Evolutionary conservation across 1,140 invertebrate genomes (phyloP).

Genomic region (Drosophila rufa): DNA sequence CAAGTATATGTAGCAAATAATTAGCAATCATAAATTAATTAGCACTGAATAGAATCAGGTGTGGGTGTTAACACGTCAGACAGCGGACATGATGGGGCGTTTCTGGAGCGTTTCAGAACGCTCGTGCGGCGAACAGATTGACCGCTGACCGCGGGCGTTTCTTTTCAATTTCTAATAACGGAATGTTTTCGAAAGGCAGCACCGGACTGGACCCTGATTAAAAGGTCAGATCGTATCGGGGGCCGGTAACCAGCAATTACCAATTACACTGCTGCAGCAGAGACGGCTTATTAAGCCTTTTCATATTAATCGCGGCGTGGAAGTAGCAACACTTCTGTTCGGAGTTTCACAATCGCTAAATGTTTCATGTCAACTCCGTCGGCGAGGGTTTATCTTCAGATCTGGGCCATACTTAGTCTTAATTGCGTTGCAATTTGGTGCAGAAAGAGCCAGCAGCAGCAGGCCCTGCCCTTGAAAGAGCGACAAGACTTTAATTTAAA

Average conservation of each 20-base stretch:
- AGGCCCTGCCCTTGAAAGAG: constrained; percentile 36
- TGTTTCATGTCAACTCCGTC: constrained; percentile 40
- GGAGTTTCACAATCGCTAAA: constrained; percentile 42
- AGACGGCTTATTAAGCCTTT: constrained; percentile 18
- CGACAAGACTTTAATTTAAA: constrained; percentile 24
- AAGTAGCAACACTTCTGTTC: constrained; percentile 19
- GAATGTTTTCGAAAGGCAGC: constrained; percentile 65
- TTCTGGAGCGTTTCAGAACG: constrained; percentile 11
- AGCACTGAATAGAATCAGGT: constrained; percentile 24
- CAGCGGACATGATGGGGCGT: constrained; percentile 13
- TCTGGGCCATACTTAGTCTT: constrained; percentile 46
- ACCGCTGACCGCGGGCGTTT: constrained; percentile 39
- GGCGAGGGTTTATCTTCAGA: constrained; percentile 30
- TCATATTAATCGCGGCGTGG: constrained; percentile 5
- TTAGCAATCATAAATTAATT: constrained; percentile 47
- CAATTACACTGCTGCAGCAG: constrained; percentile 41
- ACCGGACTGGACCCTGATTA: constrained; percentile 22
- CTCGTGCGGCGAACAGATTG: background rate
- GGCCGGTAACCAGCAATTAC: constrained; percentile 52
- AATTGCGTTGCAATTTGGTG: constrained; percentile 61
- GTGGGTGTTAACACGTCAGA: constrained; percentile 40
- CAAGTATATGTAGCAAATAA: constrained; percentile 38
- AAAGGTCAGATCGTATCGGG: constrained; percentile 18
- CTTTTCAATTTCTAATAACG: constrained; percentile 59
- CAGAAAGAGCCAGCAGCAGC: constrained; percentile 48